A percentile compares a stretch with the other conserved stretches of the same genome.
Conservation (phyloP, 30 jellyfish, hydroid and myxozoan species). For the Cassiopea xamachana region DNA sequence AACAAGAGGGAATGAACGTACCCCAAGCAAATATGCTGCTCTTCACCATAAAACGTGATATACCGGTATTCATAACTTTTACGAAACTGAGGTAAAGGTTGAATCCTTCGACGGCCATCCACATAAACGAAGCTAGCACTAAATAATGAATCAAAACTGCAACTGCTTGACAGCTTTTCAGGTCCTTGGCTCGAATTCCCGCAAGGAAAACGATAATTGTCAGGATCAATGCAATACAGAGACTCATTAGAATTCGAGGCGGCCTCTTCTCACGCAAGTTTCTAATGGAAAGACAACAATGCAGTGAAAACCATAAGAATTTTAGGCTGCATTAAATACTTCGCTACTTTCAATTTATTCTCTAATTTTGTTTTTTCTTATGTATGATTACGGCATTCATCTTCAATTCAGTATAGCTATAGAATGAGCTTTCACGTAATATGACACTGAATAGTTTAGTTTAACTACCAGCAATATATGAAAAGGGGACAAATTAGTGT, state of each 20-base stretch:
- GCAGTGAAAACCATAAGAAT: neutral
- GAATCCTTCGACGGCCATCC: conserved; percentile 95
- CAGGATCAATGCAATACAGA: conserved; percentile 70
- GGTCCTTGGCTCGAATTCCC: conserved; percentile 75
- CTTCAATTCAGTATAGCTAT: too few relatives aligned
- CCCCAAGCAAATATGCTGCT: conserved; percentile 94
- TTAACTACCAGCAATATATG: too few relatives aligned
- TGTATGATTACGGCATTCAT: too few relatives aligned
- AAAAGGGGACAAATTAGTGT: too few relatives aligned
- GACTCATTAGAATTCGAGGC: conserved; percentile 80
- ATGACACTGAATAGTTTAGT: too few relatives aligned
- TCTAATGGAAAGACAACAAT: conserved; percentile 25
- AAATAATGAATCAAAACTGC: conserved; percentile 85
- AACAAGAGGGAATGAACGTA: neutral
- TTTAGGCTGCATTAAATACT: neutral
- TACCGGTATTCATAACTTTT: conserved; percentile 36
- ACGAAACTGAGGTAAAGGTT: conserved; percentile 87
- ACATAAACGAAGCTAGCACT: conserved; percentile 78
- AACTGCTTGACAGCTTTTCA: conserved; percentile 73
- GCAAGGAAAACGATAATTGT: conserved; percentile 68
- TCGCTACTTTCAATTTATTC: too few relatives aligned
- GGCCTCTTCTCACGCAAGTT: conserved; percentile 81
- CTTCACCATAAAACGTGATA: conserved; percentile 39
- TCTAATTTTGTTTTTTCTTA: too few relatives aligned
- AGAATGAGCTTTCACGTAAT: too few relatives aligned